These are phyloP conservation scores for Stenolophus ochropezus DNA, from an alignment of 2,888 invertebrate genomes.

Conservation along the genomic window DNA sequence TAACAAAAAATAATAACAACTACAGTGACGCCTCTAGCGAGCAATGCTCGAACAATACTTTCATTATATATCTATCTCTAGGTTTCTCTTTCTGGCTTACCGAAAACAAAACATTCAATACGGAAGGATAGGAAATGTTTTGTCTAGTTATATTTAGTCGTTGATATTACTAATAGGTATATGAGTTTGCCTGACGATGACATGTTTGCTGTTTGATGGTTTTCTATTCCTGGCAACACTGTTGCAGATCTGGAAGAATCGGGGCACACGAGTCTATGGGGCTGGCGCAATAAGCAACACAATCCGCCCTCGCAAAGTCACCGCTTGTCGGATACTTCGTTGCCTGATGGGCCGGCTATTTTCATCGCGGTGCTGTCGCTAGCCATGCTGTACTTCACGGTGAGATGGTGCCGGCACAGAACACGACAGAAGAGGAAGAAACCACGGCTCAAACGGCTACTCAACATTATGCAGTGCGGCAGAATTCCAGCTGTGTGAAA, in stretches of 20 bases:
- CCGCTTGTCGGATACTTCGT: conserved; percentile 63
- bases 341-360: conserved; percentile 65
- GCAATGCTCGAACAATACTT: no score
- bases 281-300: conserved; percentile 76
- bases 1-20: no score
- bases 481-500: conserved; percentile 67
- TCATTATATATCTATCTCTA: no score
- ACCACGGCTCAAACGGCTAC: conserved; percentile 68
- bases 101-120: no score
- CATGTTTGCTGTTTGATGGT: no score
- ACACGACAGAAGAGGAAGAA: conserved; percentile 72
- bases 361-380: conserved; percentile 70
- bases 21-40: no score
- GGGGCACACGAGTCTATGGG: conserved; percentile 75
- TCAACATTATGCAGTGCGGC: conserved; percentile 69
- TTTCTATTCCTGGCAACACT: conserved; percentile 66
- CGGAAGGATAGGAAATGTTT: no score
- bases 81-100: no score
- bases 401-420: conserved; percentile 71
- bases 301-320: conserved; percentile 69
- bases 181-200: no score
- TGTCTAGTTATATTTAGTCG: no score
- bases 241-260: conserved; percentile 74
- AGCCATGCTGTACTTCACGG: conserved; percentile 68
- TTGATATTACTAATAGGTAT: no score